These are phyloP conservation scores for Norana najaformis DNA, from an alignment of 2,888 invertebrate genomes.

Conservation along the genomic window DNA sequence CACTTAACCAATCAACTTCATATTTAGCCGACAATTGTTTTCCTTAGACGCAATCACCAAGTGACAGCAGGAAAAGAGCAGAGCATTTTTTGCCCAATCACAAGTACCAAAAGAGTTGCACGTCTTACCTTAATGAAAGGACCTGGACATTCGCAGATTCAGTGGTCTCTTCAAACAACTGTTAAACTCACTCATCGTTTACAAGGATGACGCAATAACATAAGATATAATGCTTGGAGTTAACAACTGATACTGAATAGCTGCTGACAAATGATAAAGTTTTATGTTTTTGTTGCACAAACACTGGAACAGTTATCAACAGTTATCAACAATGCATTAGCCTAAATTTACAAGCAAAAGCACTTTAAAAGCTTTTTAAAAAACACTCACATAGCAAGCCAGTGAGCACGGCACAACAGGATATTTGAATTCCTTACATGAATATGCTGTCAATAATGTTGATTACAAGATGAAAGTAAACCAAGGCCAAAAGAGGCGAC, in stretches of 20 bases:
- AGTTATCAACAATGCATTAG: slow-evolving; percentile 2
- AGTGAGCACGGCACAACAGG: background rate
- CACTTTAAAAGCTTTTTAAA: background rate
- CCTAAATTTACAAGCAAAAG: background rate
- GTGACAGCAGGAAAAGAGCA: background rate
- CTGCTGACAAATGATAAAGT: background rate
- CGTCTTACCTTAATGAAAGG: background rate
- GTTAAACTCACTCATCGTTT: background rate
- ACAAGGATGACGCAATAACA: background rate
- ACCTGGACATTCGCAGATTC: background rate
- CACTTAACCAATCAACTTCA: too few species aligned
- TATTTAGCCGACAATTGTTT: background rate
- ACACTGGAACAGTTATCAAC: background rate
- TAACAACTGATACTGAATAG: background rate
- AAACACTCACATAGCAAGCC: background rate
- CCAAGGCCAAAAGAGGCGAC: background rate
- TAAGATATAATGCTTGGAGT: background rate
- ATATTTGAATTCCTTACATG: background rate
- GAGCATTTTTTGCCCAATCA: background rate
- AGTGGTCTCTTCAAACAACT: background rate
- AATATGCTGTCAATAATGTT: background rate
- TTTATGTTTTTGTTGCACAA: background rate
- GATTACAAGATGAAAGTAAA: background rate
- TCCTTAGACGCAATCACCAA: background rate
- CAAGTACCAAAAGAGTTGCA: background rate